These are phyloP conservation scores for Lagopus muta DNA, from an alignment of 2,113 vertebrate genomes.

Conservation along the genomic window DNA sequence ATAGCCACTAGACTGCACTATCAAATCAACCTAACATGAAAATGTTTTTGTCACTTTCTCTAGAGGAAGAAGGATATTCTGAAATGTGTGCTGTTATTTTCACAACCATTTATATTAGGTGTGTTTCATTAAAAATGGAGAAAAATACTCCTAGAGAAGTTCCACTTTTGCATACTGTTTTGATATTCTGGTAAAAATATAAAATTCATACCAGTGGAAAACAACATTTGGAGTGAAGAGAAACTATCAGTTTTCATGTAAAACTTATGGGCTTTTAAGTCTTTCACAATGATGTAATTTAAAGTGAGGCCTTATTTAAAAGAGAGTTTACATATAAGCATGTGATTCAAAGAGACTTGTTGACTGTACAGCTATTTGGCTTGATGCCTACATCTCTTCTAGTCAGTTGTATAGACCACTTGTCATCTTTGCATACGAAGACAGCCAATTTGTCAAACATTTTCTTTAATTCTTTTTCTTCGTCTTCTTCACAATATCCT, in stretches of 20 bases:
- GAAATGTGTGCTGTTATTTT: background rate
- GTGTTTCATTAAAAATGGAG: background rate
- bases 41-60: background rate
- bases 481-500: conserved; percentile 65
- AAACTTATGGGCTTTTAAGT: conserved; percentile 41
- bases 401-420: conserved; percentile 39
- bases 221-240: background rate
- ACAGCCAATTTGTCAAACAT: conserved; percentile 81
- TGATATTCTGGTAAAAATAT: background rate
- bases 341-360: conserved; percentile 74
- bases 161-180: background rate
- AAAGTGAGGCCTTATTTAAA: conserved; percentile 55
- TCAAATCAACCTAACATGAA: background rate
- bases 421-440: conserved; percentile 72
- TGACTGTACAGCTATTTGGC: conserved; percentile 76
- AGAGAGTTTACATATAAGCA: conserved; percentile 24
- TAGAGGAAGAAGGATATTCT: background rate
- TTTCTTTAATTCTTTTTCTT: conserved; percentile 75
- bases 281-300: conserved; percentile 61
- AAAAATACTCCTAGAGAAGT: background rate
- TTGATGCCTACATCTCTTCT: conserved; percentile 70
- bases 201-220: conserved; percentile 8
- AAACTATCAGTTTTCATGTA: conserved; percentile 34
- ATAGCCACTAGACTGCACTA: background rate
- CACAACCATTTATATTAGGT: background rate